Conservation (phyloP, 1,140 invertebrate species). For the Campoletis sonorensis region DNA sequence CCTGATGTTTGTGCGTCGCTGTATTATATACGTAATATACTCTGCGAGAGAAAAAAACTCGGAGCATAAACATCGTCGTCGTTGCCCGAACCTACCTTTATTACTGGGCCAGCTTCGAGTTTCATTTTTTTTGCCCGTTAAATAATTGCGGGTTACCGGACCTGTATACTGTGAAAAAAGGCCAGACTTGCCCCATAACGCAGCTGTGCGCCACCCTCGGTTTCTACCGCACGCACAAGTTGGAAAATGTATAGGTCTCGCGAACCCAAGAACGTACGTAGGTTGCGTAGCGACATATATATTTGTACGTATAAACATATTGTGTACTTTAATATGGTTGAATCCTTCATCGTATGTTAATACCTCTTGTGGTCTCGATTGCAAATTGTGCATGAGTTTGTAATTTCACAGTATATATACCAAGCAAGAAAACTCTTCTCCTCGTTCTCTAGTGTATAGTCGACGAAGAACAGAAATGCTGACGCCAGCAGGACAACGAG, state of each 20-base stretch:
- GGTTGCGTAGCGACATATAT: no score
- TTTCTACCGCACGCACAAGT: constrained; percentile 1
- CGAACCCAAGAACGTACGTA: background rate
- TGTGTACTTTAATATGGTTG: background rate
- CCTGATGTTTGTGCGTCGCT: constrained; percentile 19
- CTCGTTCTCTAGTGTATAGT: background rate
- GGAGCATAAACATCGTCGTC: background rate
- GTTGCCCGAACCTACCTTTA: background rate
- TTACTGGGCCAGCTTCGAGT: background rate
- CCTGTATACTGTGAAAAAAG: constrained; percentile 25
- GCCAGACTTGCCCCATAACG: background rate
- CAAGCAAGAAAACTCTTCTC: background rate
- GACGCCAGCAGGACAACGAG: background rate
- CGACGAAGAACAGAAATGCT: background rate
- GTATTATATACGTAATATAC: background rate
- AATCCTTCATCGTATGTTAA: constrained; percentile 46
- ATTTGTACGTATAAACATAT: background rate
- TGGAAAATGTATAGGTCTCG: background rate
- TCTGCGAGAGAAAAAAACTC: constrained; percentile 3
- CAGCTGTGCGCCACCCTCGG: constrained; percentile 35
- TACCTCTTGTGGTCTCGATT: constrained; percentile 42
- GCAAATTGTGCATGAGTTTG: constrained; percentile 42
- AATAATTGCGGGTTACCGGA: constrained; percentile 38
- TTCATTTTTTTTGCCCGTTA: constrained; percentile 34
- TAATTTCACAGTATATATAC: background rate